phyloP scores from a whole-genome alignment of 2,888 invertebrate genomes.

The Drosophila gaucha region DNA sequence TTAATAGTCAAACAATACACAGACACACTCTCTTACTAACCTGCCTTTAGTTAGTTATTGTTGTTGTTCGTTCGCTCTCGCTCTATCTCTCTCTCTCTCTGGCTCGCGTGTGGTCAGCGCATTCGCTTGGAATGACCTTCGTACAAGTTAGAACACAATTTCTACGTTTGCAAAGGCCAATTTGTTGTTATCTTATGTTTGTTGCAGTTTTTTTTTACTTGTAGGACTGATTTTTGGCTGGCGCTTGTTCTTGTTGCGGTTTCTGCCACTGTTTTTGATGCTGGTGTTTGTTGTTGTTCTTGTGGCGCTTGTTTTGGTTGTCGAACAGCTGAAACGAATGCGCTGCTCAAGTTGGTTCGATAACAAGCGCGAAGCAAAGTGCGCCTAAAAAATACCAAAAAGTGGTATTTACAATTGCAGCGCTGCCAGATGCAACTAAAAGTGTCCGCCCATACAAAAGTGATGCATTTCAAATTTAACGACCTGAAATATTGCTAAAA shows the following conservation, averaged over 20 bases:
- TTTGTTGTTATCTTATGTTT: slow-evolving; percentile 10
- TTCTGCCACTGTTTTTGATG: neutral
- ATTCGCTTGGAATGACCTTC: slow-evolving; percentile 38
- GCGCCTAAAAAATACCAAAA: slow-evolving; percentile 1
- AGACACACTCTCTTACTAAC: slow-evolving; percentile 20
- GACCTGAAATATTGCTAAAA: too few relatives aligned
- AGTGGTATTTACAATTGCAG: too few relatives aligned
- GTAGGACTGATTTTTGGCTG: neutral
- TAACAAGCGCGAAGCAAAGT: neutral
- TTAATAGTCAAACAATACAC: slow-evolving; percentile 19
- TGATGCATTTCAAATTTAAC: too few relatives aligned
- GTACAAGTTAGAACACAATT: too few relatives aligned
- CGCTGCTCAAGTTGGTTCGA: slow-evolving; percentile 4
- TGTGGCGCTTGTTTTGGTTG: slow-evolving; percentile 37
- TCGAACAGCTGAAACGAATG: slow-evolving; percentile 34
- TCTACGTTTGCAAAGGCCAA: neutral
- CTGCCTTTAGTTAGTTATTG: slow-evolving; percentile 11
- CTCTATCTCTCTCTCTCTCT: neutral
- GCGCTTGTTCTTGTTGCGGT: neutral
- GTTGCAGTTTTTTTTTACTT: neutral
- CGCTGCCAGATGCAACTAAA: neutral
- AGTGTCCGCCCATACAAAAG: too few relatives aligned
- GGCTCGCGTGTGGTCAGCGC: neutral
- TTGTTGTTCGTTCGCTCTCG: slow-evolving; percentile 7
- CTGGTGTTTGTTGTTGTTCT: neutral